Percentiles rank a stretch among this genome's conserved stretches.
Conservation (phyloP, 2,113 vertebrate genomes). For the Pyxicephalus adspersus region DNA sequence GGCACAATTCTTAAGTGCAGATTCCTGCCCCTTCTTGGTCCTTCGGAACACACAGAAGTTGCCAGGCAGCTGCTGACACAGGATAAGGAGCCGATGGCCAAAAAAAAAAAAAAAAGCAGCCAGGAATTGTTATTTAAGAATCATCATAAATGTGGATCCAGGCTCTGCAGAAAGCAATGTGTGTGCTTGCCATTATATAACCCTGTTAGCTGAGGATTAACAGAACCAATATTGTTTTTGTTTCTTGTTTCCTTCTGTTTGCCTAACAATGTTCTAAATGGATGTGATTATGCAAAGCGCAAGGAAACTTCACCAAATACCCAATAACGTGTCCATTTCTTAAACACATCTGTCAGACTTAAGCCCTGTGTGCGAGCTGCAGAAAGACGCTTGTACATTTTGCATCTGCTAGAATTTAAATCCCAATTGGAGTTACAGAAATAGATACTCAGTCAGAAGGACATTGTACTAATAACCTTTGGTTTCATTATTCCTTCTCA, state of each 20-base stretch:
- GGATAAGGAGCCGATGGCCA: slow-evolving; percentile 57
- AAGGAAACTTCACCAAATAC: neutral
- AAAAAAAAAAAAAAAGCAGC: slow-evolving; percentile 50
- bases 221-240: slow-evolving; percentile 58
- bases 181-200: slow-evolving; percentile 47
- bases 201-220: slow-evolving; percentile 53
- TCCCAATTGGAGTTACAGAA: no score
- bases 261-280: slow-evolving; percentile 60
- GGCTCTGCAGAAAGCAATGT: slow-evolving; percentile 38
- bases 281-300: slow-evolving; percentile 54
- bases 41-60: slow-evolving; percentile 69
- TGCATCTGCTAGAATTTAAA: neutral
- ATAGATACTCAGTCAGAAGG: no score
- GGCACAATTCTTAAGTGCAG: slow-evolving; percentile 57
- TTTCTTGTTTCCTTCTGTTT: slow-evolving; percentile 58
- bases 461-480: no score
- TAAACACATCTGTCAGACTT: neutral
- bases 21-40: slow-evolving; percentile 57
- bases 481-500: no score
- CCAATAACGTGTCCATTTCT: slow-evolving; percentile 3
- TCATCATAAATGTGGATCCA: slow-evolving; percentile 42
- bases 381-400: neutral
- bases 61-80: slow-evolving; percentile 70
- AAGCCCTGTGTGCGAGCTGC: neutral
- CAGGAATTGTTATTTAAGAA: slow-evolving; percentile 51